Conservation (phyloP, 2,888 invertebrate genomes). For the Schizotus pectinicornis region DNA sequence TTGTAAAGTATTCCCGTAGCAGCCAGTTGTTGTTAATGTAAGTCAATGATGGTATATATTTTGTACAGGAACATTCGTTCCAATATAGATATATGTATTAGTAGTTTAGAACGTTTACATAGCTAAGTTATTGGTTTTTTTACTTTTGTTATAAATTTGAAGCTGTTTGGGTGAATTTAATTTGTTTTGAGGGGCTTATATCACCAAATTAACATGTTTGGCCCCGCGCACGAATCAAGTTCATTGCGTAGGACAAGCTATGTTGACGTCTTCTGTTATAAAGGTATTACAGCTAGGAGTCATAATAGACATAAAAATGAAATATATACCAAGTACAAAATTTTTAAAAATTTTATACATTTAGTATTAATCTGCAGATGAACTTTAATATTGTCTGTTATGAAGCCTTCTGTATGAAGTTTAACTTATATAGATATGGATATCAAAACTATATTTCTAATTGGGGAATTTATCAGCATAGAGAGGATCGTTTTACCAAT, state of each 20-base stretch:
- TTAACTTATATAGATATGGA: slow-evolving; percentile 30
- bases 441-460: slow-evolving; percentile 39
- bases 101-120: slow-evolving; percentile 45
- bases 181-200: slow-evolving; percentile 4
- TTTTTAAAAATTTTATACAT: slow-evolving; percentile 33
- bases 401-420: slow-evolving; percentile 32
- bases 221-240: slow-evolving; percentile 7
- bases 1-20: slow-evolving; percentile 41
- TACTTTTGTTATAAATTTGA: slow-evolving; percentile 27
- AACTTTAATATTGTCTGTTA: slow-evolving; percentile 32
- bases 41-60: slow-evolving; percentile 48
- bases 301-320: slow-evolving; percentile 32
- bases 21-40: slow-evolving; percentile 47
- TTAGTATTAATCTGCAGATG: slow-evolving; percentile 26
- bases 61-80: slow-evolving; percentile 44
- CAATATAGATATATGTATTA: slow-evolving; percentile 44
- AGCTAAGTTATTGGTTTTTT: slow-evolving; percentile 46
- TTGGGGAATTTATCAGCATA: slow-evolving; percentile 34
- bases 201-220: not conserved
- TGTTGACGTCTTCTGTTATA: slow-evolving; percentile 23
- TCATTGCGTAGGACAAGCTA: slow-evolving; percentile 19
- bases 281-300: slow-evolving; percentile 31
- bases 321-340: slow-evolving; percentile 30
- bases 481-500: too few species aligned
- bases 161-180: slow-evolving; percentile 22